Percentiles rank a stretch among this genome's conserved stretches.
Conservation (phyloP, 2,797 vertebrate species). For the Pipistrellus nathusii region DNA sequence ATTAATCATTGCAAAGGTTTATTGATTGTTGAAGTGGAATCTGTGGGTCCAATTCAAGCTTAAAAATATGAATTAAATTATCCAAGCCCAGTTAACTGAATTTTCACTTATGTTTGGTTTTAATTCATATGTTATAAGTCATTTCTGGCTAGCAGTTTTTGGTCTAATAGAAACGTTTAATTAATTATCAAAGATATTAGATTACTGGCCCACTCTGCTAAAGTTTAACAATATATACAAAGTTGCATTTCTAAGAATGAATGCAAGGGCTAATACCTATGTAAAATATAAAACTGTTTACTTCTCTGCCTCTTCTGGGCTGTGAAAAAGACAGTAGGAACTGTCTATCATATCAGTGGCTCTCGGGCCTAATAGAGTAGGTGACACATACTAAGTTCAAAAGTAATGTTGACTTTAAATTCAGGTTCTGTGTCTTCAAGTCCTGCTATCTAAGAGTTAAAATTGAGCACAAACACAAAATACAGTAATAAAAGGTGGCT, state of each 20-base stretch:
- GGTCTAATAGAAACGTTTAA: constrained; percentile 33
- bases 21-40: constrained; percentile 54
- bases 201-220: constrained; percentile 2
- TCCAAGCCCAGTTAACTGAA: constrained; percentile 35
- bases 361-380: not conserved
- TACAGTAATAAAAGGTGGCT: not conserved
- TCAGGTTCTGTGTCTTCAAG: not conserved
- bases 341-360: not conserved
- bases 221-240: constrained; percentile 34
- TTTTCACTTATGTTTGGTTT: constrained; percentile 42
- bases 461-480: not conserved
- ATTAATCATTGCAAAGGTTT: constrained; percentile 54
- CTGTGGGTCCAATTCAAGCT: not conserved
- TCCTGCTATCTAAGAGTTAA: constrained; percentile 8
- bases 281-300: not conserved
- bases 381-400: not conserved
- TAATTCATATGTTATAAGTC: constrained; percentile 25
- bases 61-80: constrained; percentile 59
- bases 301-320: not conserved
- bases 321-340: not conserved
- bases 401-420: not conserved
- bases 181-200: constrained; percentile 48
- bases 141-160: constrained; percentile 47
- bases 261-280: not conserved
- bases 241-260: constrained; percentile 36